phyloP scores from a whole-genome alignment of 2,888 invertebrate genomes.

The Brachyopa scutellaris region DNA sequence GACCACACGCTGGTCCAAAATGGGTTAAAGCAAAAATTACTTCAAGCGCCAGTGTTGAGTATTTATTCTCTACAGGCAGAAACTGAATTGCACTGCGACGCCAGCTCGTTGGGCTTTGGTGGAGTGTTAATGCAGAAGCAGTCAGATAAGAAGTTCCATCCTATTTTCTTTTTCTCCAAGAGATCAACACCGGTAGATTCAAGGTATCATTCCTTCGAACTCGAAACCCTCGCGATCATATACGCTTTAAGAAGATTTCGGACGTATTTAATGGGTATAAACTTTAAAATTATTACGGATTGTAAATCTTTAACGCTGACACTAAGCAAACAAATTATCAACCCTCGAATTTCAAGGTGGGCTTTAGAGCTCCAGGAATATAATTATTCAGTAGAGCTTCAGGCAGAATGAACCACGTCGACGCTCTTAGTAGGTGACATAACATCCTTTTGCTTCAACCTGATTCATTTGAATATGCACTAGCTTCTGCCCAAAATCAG shows the following conservation, averaged over 20 bases:
- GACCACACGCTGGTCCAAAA: too few relatives aligned
- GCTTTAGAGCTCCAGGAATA: conserved; percentile 75
- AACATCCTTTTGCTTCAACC: conserved; percentile 16
- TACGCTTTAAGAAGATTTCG: conserved; percentile 71
- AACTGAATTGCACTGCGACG: conserved; percentile 76
- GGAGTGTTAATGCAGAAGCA: conserved; percentile 74
- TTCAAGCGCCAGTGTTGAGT: conserved; percentile 73
- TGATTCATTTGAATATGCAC: conserved; percentile 37
- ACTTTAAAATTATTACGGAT: conserved; percentile 69
- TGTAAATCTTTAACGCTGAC: conserved; percentile 61
- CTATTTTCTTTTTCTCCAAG: conserved; percentile 76
- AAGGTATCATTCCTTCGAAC: conserved; percentile 75
- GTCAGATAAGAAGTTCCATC: conserved; percentile 72
- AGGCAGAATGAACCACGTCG: conserved; percentile 75
- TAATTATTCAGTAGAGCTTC: conserved; percentile 74
- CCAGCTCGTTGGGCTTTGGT: conserved; percentile 74
- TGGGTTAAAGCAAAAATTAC: conserved; percentile 45
- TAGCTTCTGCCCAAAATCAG: conserved; percentile 30
- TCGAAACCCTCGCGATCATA: conserved; percentile 75
- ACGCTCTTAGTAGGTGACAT: conserved; percentile 75
- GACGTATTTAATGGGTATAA: conserved; percentile 18
- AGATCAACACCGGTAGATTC: conserved; percentile 71
- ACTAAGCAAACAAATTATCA: conserved; percentile 67
- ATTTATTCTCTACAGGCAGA: conserved; percentile 73
- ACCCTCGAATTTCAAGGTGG: conserved; percentile 68